Conservation (phyloP, 2,797 vertebrate species). For the Pangasius macronema region DNA sequence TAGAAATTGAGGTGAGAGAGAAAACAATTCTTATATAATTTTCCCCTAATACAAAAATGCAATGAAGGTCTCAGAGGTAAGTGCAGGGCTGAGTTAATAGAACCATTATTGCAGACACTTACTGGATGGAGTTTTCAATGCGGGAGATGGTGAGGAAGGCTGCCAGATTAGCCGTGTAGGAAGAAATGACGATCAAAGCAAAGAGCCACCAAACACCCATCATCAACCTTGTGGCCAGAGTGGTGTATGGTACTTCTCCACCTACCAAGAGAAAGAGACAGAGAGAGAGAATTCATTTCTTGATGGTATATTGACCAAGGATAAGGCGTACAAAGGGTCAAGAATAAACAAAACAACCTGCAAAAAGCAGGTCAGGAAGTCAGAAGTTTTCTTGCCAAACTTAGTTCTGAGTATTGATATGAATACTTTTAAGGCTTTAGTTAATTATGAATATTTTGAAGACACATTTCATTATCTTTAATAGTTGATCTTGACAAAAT, state of each 20-base stretch:
- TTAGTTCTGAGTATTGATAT: background rate
- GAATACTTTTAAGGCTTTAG: background rate
- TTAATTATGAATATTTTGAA: slow-evolving; percentile 1
- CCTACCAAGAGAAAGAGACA: slow-evolving; percentile 69
- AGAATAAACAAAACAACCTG: background rate
- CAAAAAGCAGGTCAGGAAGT: background rate
- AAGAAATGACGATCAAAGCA: slow-evolving; percentile 97
- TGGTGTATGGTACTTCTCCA: slow-evolving; percentile 95
- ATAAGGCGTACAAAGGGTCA: background rate
- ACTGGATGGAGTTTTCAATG: slow-evolving; percentile 98
- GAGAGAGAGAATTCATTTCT: slow-evolving; percentile 11
- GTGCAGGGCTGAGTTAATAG: slow-evolving; percentile 7
- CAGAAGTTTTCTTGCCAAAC: background rate
- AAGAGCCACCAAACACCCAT: slow-evolving; percentile 99
- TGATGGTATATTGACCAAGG: background rate
- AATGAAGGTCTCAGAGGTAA: background rate
- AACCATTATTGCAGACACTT: slow-evolving; percentile 68
- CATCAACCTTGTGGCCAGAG: slow-evolving; percentile 98
- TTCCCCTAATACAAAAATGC: slow-evolving; percentile 25
- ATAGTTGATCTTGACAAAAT: background rate
- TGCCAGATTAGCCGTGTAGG: slow-evolving; percentile 96
- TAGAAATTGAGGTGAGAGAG: slow-evolving; percentile 10
- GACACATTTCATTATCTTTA: background rate
- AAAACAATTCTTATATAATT: slow-evolving; percentile 17
- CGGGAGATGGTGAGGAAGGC: slow-evolving; percentile 97